phyloP scores from a whole-genome alignment of 2,888 invertebrate species.

The Neoascia interrupta region DNA sequence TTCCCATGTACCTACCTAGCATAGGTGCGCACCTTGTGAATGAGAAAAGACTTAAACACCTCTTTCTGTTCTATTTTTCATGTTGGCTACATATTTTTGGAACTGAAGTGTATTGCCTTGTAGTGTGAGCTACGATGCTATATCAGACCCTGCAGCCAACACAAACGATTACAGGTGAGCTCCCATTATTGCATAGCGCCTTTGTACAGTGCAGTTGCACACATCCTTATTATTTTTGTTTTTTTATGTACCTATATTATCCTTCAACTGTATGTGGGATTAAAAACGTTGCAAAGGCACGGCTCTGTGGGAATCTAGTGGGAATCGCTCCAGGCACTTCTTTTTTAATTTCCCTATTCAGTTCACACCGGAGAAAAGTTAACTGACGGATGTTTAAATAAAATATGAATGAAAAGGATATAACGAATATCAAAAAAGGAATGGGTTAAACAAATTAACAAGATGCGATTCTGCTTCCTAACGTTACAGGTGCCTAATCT shows the following conservation, averaged over 20 bases:
- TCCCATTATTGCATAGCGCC: not conserved
- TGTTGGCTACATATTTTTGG: slow-evolving; percentile 14
- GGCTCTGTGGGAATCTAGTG: not conserved
- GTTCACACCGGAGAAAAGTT: slow-evolving; percentile 34
- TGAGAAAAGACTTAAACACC: too few species aligned
- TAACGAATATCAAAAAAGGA: not conserved
- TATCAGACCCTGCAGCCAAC: slow-evolving; percentile 73
- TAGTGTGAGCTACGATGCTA: slow-evolving; percentile 81
- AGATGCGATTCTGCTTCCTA: not conserved
- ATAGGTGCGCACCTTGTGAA: too few species aligned
- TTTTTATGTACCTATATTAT: too few species aligned
- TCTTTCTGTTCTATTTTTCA: too few species aligned
- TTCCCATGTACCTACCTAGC: too few species aligned
- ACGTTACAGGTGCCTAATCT: slow-evolving; percentile 25
- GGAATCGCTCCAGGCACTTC: slow-evolving; percentile 12
- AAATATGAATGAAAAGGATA: not conserved
- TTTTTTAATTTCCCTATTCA: slow-evolving; percentile 54
- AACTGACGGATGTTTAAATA: slow-evolving; percentile 30
- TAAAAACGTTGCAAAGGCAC: too few species aligned
- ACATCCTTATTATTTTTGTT: not conserved
- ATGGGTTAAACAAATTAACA: not conserved
- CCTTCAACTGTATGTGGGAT: too few species aligned
- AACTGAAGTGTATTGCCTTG: slow-evolving; percentile 83
- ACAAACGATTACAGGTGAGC: slow-evolving; percentile 78
- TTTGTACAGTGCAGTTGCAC: slow-evolving; percentile 2